These are phyloP conservation scores for Anoplolepis gracilipes DNA, from an alignment of 1,140 invertebrate genomes.

Conservation along the genomic window DNA sequence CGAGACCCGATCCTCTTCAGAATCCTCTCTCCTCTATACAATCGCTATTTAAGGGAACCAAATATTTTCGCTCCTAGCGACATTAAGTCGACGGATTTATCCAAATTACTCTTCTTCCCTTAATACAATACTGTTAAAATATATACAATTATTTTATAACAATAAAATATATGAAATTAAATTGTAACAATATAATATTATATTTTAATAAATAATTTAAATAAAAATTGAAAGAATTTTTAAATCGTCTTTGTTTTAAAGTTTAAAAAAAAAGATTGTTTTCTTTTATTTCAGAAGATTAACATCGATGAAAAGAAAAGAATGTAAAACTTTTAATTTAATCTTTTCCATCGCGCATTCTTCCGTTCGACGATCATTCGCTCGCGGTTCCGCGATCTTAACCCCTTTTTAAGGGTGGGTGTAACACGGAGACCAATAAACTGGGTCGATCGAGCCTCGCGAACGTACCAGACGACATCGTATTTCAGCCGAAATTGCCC, in stretches of 20 bases:
- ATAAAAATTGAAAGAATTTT: background rate
- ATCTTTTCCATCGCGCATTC: background rate
- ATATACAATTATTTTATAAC: too few relatives aligned
- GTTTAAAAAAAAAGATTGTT: background rate
- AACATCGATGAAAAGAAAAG: background rate
- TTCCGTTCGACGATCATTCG: constrained; percentile 3
- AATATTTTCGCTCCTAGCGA: constrained; percentile 40
- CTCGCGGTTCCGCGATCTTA: constrained; percentile 76
- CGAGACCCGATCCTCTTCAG: constrained; percentile 23
- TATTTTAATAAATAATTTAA: background rate
- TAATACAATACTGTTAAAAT: too few relatives aligned
- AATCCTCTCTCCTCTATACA: constrained; percentile 33
- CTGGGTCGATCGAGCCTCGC: constrained; percentile 73
- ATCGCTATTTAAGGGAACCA: constrained; percentile 29
- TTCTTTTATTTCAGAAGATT: background rate
- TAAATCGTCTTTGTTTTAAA: background rate
- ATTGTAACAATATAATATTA: too few relatives aligned
- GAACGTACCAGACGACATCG: constrained; percentile 84
- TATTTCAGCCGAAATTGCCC: constrained; percentile 86
- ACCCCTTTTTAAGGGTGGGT: constrained; percentile 80
- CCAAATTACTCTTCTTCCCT: background rate
- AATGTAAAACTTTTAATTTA: background rate
- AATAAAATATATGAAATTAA: too few relatives aligned
- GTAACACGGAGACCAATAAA: constrained; percentile 77
- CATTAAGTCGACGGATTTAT: constrained; percentile 20